phyloP scores from a whole-genome alignment of 2,113 vertebrate genomes.

The Sclerurus mexicanus region DNA sequence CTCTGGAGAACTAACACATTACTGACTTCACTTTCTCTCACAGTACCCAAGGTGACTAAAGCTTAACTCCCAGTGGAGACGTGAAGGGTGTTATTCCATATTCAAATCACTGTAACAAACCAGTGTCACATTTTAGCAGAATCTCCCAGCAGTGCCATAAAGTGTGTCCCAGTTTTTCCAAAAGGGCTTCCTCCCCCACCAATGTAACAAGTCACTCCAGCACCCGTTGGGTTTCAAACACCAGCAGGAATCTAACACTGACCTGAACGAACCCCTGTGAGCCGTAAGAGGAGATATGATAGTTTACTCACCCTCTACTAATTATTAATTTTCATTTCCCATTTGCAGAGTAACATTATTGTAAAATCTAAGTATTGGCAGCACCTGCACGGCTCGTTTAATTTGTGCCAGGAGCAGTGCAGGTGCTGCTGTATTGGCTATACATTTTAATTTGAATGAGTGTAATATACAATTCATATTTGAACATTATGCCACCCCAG shows the following conservation, averaged over 20 bases:
- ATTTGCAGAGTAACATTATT: constrained; percentile 73
- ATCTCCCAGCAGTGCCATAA: constrained; percentile 3
- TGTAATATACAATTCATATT: constrained; percentile 74
- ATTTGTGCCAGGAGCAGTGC: not conserved
- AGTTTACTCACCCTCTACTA: constrained; percentile 49
- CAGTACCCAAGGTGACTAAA: not conserved
- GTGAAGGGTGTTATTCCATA: not conserved
- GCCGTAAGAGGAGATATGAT: constrained; percentile 21
- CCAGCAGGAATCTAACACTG: constrained; percentile 55
- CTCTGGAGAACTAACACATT: constrained; percentile 8
- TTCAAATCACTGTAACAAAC: not conserved
- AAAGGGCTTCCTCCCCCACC: not conserved
- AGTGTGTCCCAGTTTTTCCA: not conserved
- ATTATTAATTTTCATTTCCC: constrained; percentile 67
- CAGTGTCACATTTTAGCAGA: constrained; percentile 12
- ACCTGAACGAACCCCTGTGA: constrained; percentile 4
- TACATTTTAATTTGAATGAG: constrained; percentile 68
- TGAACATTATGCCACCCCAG: constrained; percentile 65
- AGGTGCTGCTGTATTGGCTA: constrained; percentile 54
- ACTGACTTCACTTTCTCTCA: not conserved
- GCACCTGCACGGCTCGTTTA: constrained; percentile 39
- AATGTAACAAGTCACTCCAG: constrained; percentile 63
- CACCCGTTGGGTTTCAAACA: not conserved
- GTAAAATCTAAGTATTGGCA: constrained; percentile 67
- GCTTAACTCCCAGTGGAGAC: not conserved